A percentile compares a stretch with the other conserved stretches of the same genome.
Conservation (phyloP, 2,113 vertebrate species). For the Climacteris rufus region DNA sequence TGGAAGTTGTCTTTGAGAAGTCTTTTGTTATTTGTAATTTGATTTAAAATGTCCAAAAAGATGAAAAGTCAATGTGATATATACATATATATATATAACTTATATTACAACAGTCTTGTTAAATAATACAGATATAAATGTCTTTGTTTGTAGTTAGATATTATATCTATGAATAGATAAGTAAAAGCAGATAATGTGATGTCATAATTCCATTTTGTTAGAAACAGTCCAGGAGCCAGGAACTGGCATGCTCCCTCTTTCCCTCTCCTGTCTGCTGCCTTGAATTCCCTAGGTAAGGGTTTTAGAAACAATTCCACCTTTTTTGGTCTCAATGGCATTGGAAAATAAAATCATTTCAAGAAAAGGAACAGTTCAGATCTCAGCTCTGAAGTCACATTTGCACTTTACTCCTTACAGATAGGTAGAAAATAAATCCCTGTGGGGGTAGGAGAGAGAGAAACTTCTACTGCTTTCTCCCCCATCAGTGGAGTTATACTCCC, state of each 20-base stretch:
- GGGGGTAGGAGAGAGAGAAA: neutral
- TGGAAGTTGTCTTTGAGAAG: neutral
- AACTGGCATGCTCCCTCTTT: neutral
- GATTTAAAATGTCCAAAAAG: neutral
- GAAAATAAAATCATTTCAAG: neutral
- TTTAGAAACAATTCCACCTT: neutral
- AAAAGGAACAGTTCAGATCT: neutral
- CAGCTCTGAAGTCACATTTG: neutral
- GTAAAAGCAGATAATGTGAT: neutral
- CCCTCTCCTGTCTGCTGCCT: neutral
- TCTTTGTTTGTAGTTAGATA: neutral
- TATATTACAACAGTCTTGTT: neutral
- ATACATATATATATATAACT: neutral
- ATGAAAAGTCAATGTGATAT: neutral
- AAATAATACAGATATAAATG: neutral
- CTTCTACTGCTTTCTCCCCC: neutral
- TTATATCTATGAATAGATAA: neutral
- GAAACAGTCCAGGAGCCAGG: neutral
- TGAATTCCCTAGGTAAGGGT: neutral
- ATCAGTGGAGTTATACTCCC: neutral
- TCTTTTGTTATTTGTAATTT: neutral
- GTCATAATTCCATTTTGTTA: neutral
- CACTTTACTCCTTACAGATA: neutral
- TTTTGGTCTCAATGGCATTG: neutral
- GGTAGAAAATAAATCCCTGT: neutral